A percentile compares a stretch with the other conserved stretches of the same genome.
Evolutionary conservation across 2,888 invertebrate species (phyloP).

Genomic region (Formica aserva): DNA sequence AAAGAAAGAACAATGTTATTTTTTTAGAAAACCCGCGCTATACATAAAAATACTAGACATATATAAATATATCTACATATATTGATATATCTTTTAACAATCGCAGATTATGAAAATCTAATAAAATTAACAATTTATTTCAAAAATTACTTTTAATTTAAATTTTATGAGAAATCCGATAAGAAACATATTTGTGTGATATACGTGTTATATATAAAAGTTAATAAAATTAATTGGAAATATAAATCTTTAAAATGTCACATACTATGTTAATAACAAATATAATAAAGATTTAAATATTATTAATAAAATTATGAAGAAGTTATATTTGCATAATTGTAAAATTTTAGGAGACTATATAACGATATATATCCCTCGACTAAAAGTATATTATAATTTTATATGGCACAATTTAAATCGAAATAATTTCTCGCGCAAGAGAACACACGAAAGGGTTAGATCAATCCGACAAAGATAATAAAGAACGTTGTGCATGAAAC

Average conservation of each 20-base stretch:
- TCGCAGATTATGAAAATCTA: not conserved
- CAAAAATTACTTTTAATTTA: constrained; percentile 19
- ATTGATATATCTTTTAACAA: not conserved
- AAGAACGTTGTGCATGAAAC: constrained; percentile 53
- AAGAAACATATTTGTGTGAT: not conserved
- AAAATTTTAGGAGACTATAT: constrained; percentile 19
- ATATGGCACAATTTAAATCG: constrained; percentile 27
- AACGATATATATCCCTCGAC: constrained; percentile 9
- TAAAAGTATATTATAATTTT: constrained; percentile 51
- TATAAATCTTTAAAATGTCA: constrained; percentile 14
- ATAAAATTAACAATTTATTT: not conserved
- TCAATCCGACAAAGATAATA: constrained; percentile 54
- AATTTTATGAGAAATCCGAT: constrained; percentile 19
- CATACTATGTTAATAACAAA: constrained; percentile 32
- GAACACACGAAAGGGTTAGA: constrained; percentile 46
- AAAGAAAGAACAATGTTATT: not conserved
- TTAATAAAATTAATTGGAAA: constrained; percentile 45
- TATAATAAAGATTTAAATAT: constrained; percentile 10
- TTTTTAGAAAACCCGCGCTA: not conserved
- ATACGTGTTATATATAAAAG: not conserved
- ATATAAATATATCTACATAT: not conserved
- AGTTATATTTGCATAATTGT: constrained; percentile 17
- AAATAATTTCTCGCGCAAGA: constrained; percentile 50
- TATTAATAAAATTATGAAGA: constrained; percentile 44
- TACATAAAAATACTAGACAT: not conserved